Evolutionary conservation across 2,113 vertebrate species (phyloP), one percentile per base, ranked within the genome.

Genomic region (Silurus meridionalis): DNA sequence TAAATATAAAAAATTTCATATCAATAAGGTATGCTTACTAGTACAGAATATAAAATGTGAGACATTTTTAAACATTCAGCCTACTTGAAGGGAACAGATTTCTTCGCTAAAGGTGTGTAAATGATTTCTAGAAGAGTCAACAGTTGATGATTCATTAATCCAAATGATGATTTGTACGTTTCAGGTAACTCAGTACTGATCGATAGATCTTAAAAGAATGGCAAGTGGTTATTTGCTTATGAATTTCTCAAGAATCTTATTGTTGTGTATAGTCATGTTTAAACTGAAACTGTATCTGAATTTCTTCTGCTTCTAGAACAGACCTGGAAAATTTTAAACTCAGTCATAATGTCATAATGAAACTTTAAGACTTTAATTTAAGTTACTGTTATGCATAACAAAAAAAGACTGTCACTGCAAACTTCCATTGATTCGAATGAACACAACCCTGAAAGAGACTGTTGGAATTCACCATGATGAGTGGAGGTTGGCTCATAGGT

Each of bases 101-200:
- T 80, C 80, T 83, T n/a, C 64, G 86, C 88, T 84, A 28, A 55
- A 80, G 60, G n/a, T 79, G 87, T 88, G 89, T 91, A 87, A 91
- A 91, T 91, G 88, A 90, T 91, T 91, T 77, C 80, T 88, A 85
- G 82, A 69, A 87, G 72, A 84, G 89, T 87, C 88, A 89, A 91
- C 85, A 86, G 15, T 83, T 87, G 75, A 89, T 86, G 86, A 90
- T 83, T 88, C 80, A 87, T 86, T 86, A 89, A 87, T 87, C 86
- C 78, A 88, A 80, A 87, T 84, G 69, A 87, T 85, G 85, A 87
- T 74, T 83, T 89, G 80, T 83, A 85, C 60, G 83, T 82, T 90
- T 89, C 80, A 85, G 55, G 75, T 85, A 72, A 61, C 79, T 61
- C 17, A 15, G 84, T 28, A 64, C 84, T 85, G 64, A 75, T 86